Base-by-base conservation (phyloP, 2,888 invertebrate species). In the Salticus scenicus region DNA sequence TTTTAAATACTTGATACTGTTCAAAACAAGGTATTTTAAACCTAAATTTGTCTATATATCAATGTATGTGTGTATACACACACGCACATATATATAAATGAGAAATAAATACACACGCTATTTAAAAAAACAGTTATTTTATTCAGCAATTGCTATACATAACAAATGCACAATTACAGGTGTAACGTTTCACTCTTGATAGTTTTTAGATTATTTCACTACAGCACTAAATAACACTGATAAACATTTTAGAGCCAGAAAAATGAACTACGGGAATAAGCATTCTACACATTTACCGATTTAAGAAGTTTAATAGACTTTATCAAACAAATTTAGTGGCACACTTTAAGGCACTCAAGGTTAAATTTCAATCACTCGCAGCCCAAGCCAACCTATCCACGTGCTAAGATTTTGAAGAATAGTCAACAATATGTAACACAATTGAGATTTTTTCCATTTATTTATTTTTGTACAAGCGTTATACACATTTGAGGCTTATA, bases 331-430 rank as follows among this genome's bases (percentile, higher is more conserved):
- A 83, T 77, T 73, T 83, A 83, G 83, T 83, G 76, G 73, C 83
- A 83, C 77, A 77, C 83, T 83, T 67, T 83, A 83, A 83, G 83
- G 83, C 83, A 83, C 83, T 83, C 83, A 72, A 83, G 83, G 77
- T 77, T 71, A 83, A n/a, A 72, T 83, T 71, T 83, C 76, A 42
- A 66, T 30, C 27, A 73, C 77, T 77, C 72, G 51, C 57, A 67
- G 77, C 76, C 67, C 67, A 77, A 77, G 83, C 72, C 83, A 73
- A 83, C 83, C 83, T 73, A 71, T 76, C 83, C 83, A 83, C 31
- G 83, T 83, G 83, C 83, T 83, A 83, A 83, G 83, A 77, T 83
- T 83, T 76, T 71, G 70, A 47, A 83, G 76, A 76, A 76, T 66
- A 66, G 57, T 73, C 83, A 83, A 77, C 83, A 83, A 76, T 83